phyloP scores from a whole-genome alignment of 1,140 invertebrate genomes.

The Mizuhopecten yessoensis region DNA sequence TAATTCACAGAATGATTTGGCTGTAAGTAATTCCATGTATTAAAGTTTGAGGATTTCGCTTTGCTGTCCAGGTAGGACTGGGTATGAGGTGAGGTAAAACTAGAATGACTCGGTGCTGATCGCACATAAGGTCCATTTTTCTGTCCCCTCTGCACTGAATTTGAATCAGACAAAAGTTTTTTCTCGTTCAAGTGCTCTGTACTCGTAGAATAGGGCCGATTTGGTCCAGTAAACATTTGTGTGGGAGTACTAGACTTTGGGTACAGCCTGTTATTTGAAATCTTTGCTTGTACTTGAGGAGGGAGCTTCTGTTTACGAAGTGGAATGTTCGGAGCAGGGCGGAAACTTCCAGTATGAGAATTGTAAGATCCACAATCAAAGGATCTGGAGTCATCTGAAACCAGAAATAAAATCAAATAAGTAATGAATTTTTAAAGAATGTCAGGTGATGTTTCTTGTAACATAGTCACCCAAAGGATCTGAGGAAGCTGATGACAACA shows the following conservation, averaged over 20 bases:
- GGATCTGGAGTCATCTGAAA: constrained; percentile 63
- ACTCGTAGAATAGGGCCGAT: background rate
- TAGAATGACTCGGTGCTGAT: background rate
- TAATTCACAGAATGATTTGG: constrained; percentile 47
- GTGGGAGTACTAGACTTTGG: background rate
- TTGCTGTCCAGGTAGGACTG: constrained; percentile 54
- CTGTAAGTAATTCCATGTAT: constrained; percentile 56
- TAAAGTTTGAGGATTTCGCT: constrained; percentile 46
- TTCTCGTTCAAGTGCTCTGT: background rate
- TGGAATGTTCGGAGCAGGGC: background rate
- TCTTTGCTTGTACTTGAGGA: background rate
- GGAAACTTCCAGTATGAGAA: background rate
- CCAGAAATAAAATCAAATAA: constrained; percentile 42
- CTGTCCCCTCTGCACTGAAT: background rate
- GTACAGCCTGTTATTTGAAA: background rate
- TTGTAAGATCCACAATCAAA: constrained; percentile 55
- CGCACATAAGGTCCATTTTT: constrained; percentile 30
- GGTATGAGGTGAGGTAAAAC: constrained; percentile 25
- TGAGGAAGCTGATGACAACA: too few relatives aligned
- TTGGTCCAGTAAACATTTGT: background rate
- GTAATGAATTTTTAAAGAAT: background rate
- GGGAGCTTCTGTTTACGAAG: background rate
- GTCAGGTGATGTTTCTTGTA: too few relatives aligned
- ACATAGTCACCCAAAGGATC: too few relatives aligned
- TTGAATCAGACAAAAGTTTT: background rate